Conservation (phyloP, 2,888 invertebrate species). For the Eupithecia pulchellata region DNA sequence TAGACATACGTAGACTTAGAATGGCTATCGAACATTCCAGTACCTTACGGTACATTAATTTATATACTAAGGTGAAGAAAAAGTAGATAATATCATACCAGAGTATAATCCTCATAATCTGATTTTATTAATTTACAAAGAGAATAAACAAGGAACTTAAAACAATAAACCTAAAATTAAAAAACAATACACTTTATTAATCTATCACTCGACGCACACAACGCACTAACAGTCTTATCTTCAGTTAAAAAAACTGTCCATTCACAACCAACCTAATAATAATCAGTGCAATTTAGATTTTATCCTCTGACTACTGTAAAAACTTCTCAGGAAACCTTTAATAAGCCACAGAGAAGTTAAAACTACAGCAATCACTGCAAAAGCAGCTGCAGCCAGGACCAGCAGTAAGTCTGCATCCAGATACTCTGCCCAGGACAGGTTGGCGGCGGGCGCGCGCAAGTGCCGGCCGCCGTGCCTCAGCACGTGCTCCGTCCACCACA, state of each 20-base stretch:
- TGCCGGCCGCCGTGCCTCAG: constrained; percentile 74
- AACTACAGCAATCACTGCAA: not conserved
- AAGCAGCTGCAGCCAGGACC: constrained; percentile 1
- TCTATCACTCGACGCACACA: too few species aligned
- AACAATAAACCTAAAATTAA: too few species aligned
- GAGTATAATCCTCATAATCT: not conserved
- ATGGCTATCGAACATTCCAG: too few species aligned
- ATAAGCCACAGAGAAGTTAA: not conserved
- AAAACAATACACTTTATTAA: too few species aligned
- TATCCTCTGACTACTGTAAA: constrained; percentile 22
- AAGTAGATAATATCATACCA: not conserved
- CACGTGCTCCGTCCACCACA: constrained; percentile 80
- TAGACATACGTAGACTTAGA: too few species aligned
- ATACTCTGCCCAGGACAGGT: constrained; percentile 55
- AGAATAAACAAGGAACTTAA: not conserved
- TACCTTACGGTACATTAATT: too few species aligned
- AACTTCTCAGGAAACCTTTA: not conserved
- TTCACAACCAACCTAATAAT: not conserved
- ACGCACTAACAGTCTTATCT: too few species aligned
- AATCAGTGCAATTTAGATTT: constrained; percentile 40
- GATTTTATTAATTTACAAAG: not conserved
- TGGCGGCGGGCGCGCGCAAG: constrained; percentile 63
- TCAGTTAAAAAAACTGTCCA: too few species aligned
- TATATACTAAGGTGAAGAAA: too few species aligned
- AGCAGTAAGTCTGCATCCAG: constrained; percentile 24